Base-by-base conservation (phyloP, 1,140 invertebrate genomes). In the Drosophila orosa region DNA sequence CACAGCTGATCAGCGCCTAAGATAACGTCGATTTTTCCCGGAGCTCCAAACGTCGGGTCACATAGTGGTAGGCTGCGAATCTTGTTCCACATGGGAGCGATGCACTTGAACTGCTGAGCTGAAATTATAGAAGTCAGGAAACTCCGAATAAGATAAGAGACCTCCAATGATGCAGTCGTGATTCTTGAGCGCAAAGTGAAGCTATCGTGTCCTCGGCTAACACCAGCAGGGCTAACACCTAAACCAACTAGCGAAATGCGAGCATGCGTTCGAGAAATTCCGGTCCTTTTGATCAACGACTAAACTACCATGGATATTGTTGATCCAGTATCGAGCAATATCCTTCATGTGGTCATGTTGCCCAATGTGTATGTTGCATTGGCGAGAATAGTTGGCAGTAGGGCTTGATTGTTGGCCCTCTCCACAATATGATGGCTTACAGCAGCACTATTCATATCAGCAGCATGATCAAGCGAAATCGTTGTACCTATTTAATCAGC, bases 91-190 rank as follows among this genome's bases (percentile, higher is more conserved):
- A 31, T 52, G 15, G 27, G 12, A 52, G 48, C 6, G 12, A 12
- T 31, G 27, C 19, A 35, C 13, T 54, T 35, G 31, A 35, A 13
- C 31, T 54, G 31, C 31, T 54, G 19, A 35, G 17, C 50, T 44
- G 12, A 19, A 44, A 44, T 24, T 12, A 44, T 2, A 44, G 42
- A 44, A 33, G 8, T 35, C 31, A 24, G 19, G n/a, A 31, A 54
- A 33, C 29, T 52, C 17, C 15, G 22, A 52, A 33, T 52, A 9
- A 52, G 5, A 17, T 12, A n/a, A 5, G 17, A n/a, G 17, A 33
- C 13, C 8, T 35, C 29, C 31, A 54, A 15, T 10, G 5, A 24
- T 45, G 22, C 5, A 45, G 42, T 45, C 13, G 42, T 44, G 2
- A 12, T 44, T 8, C 40, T 17, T 39, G n/a, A 50, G 13, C 17